Evolutionary conservation across 2,113 vertebrate genomes (phyloP), one percentile per base, ranked within the genome.

Genomic region (Ophiodon elongatus): DNA sequence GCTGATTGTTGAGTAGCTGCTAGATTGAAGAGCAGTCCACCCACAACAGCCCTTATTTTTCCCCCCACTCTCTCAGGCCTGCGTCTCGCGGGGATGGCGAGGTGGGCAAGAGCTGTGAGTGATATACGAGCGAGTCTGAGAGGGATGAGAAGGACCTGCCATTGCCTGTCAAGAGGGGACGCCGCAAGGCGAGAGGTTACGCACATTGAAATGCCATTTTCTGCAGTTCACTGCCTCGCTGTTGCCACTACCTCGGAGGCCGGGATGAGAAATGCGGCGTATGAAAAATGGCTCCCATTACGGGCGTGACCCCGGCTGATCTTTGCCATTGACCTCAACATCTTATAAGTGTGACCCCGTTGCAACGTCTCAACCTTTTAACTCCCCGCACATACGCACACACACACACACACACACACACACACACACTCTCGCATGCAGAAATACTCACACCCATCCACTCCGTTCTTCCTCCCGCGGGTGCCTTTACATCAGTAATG

Each of bases 281-380:
- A 57, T 94, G 93, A 95, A 93, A 95, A 94, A 95, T 94, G 90
- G 79, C 85, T 82, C 82, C 90, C 76, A 92, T 95, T 94, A 92
- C 66, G 50, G 47, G 25, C 23, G 66, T 88, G 93, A 94, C 91
- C 92, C 63, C 27, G 0, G 59, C 74, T 85, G 89, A 83, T 86
- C 92, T 89, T 47, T 85, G 75, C 65, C 0, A 21, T 62, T 88
- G 88, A 93, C 88, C 91, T 72, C 79, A 41, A 82, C 76, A 69
- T 92, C 85, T 88, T 88, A 85, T 88, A 67, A 85, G 39, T 57
- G 71, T 87, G 86, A 86, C 90, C 81, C 85, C 31, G 1, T 39
- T 67, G 73, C 76, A 45, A 15, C 41, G 76, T 41, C 72, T 65
- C 56, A 54, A 88, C 90, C 88, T 90, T 83, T 89, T 60, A 41